Base-by-base conservation (phyloP, 2,888 invertebrate species). In the Smittia aterrima region DNA sequence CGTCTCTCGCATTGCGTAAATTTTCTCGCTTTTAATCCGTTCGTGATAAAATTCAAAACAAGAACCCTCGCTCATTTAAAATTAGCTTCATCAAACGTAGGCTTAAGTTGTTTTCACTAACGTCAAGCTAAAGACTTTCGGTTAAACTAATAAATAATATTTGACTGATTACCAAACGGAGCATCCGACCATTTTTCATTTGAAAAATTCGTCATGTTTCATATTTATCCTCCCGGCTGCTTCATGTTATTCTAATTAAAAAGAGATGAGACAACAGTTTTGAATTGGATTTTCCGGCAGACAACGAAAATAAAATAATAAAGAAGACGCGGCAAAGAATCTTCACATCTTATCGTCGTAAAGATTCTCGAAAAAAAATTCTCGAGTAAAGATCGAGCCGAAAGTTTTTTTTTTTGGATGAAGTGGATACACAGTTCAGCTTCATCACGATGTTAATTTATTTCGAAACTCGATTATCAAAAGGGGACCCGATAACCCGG, bases 61-160 rank as follows among this genome's bases (percentile, higher is more conserved):
- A 47, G 16, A 47, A 47, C 4, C 13, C 4, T 47, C 13, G n/a
- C n/a, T n/a, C n/a, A n/a, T 47, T 47, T 38, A 38, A 11, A 11
- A 38, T 38, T 38, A n/a, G n/a, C n/a, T n/a, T n/a, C n/a, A n/a
- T n/a, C n/a, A 38, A 47, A 4, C 47, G n/a, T 16, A n/a, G 4
- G 47, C 47, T 47, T 47, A 47, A 13, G 47, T 47, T 47, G 47
- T 47, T 47, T 47, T 47, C 47, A 11, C 3, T 7, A 16, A 7
- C 16, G 47, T 47, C 47, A 47, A 4, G 4, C 47, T 13, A 47
- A 47, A 47, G 4, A 47, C 47, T 13, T 47, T 47, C 47, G 47
- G 4, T 7, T 13, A 47, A 47, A 66, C 47, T 68, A 68, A 68
- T 67, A 67, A 67, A 67, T 67, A 40, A 67, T 38, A 67, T 38